Percentiles rank a stretch among this genome's conserved stretches.
These are phyloP conservation scores for Pristionchus exspectatus DNA, from an alignment of 2,888 invertebrate genomes.

Conservation along the genomic window DNA sequence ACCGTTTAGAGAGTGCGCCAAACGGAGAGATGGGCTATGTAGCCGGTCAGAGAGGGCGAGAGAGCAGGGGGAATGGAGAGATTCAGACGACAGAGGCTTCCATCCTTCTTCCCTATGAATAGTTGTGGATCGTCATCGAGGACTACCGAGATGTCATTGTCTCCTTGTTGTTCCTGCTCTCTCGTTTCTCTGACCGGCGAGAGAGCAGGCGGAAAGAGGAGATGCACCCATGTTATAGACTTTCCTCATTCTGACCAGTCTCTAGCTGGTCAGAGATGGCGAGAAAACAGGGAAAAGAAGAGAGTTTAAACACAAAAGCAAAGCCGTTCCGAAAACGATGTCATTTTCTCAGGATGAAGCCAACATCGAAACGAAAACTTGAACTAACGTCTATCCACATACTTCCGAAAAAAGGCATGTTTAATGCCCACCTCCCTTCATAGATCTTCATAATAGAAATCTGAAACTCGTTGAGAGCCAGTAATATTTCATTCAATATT, in stretches of 20 bases:
- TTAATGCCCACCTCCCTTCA: too few relatives aligned
- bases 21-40: not conserved
- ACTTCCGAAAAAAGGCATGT: too few relatives aligned
- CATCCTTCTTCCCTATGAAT: constrained; percentile 24
- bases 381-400: not conserved
- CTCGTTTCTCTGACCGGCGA: not conserved
- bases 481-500: too few relatives aligned
- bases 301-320: too few relatives aligned
- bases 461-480: too few relatives aligned
- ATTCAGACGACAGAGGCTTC: too few relatives aligned
- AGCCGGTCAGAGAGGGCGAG: not conserved
- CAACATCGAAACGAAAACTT: not conserved
- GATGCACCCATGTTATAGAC: not conserved
- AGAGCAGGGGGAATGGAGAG: not conserved
- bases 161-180: not conserved
- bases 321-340: not conserved
- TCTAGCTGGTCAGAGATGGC: not conserved
- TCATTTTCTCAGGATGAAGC: not conserved
- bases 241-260: too few relatives aligned
- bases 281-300: not conserved
- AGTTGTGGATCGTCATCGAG: not conserved
- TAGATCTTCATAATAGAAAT: not conserved
- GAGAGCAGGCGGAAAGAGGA: not conserved
- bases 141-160: not conserved
- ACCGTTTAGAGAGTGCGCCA: not conserved